Evolutionary conservation across 2,797 vertebrate species (phyloP), one percentile per base, ranked within the genome.

Genomic region (Myripristis jacobus): DNA sequence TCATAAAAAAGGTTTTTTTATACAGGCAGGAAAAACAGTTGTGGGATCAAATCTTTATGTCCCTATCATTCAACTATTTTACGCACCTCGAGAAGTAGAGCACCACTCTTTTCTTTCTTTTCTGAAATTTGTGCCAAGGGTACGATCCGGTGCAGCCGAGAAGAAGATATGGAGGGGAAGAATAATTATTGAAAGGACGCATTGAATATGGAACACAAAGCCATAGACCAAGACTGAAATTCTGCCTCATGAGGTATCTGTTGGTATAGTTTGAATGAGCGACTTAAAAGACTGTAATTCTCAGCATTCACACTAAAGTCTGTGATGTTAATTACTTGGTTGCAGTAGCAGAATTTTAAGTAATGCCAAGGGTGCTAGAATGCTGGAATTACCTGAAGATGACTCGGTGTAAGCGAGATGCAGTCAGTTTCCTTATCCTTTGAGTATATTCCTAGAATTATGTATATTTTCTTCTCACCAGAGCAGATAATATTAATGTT

Each of bases 341-440:
- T 60, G 38, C 25, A 44, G 34, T 24, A 19, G 54, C 27, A 36
- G 13, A 19, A 61, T 60, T 66, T 24, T 21, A 19, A 22, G n/a
- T 25, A 27, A 29, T 18, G 2, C 22, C 2, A 24, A 51, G 16
- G 25, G 11, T 38, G 15, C 0, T 0, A 52, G 51, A 16, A 3
- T 10, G 15, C 38, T 29, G 16, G 19, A 27, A 44, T 55, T 43
- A 27, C 18, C 22, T 51, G 16, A 21, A n/a, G 25, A 7, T 19
- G 36, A 24, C 34, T 55, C 4, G 24, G 15, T 48, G 12, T 59
- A 38, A 10, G 24, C 55, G n/a, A 21, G n/a, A 8, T 43, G 18
- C 34, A 60, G 60, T 27, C 34, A 15, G 29, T 58, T n/a, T n/a
- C n/a, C 11, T 53, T 44, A 29, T 18, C 6, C 2, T 51, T 25